Evolutionary conservation across 2,888 invertebrate genomes (phyloP), one percentile per base, ranked within the genome.

Genomic region (Busseola fusca): DNA sequence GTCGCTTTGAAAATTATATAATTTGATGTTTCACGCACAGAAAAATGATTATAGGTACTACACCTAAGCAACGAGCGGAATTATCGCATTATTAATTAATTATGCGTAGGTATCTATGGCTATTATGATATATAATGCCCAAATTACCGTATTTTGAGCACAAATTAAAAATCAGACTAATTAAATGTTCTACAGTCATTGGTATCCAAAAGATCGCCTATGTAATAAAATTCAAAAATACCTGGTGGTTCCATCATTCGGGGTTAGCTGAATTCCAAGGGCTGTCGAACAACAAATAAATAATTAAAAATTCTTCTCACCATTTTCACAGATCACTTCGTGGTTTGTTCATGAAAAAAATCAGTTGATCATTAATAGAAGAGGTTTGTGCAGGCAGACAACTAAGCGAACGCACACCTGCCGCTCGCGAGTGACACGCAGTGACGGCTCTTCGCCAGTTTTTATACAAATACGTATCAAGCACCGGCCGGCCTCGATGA

Each of bases 391-490:
- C 70, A 27, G 59, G 74, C 64, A 57, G 63, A 66, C 74, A 75
- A 69, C 79, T 74, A 73, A 76, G 75, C 80, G 69, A n/a, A 83
- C 76, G 78, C 81, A 81, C 88, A 86, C 83, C 83, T 76, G 80
- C 86, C 76, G 82, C 68, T 78, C 81, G 81, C 88, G 86, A 91
- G 86, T 92, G 91, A 82, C 76, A 74, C 74, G 72, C 42, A 67
- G 72, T 72, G 79, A 64, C 72, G 54, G 48, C 70, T 85, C 78
- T 78, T 82, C 84, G 78, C 78, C 71, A 84, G 81, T 88, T 92
- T 90, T 92, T 76, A 92, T 92, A 92, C 85, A 85, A 88, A 86
- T 85, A 83, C 85, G 84, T 72, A 73, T 73, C 78, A 58, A 73
- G 59, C 74, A 66, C 72, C 34, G 59, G 34, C 57, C 60, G 84